Evolutionary conservation across 2,888 invertebrate genomes (phyloP), one percentile per base, ranked within the genome.

Genomic region (Autographa gamma): DNA sequence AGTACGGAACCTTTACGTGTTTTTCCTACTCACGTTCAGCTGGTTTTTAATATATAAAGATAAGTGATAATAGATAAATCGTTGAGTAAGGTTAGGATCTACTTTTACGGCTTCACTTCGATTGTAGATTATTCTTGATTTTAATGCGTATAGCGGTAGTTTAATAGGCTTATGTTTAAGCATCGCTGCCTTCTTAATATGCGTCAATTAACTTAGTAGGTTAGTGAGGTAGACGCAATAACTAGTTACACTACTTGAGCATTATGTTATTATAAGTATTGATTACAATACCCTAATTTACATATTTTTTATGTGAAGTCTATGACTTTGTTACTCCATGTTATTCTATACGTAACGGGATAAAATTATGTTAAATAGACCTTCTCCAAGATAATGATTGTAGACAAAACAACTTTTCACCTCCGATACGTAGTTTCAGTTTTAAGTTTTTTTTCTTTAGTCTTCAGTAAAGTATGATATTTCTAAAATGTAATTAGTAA

Each of bases 51-150:
- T 19, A 0, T 13, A 25, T 19, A 25, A 56, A 4, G 19, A 56
- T 54, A 54, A 56, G 54, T 25, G 19, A 3, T 62, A 70, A 75
- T 63, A 73, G 43, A 60, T 73, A 73, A 66, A 59, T 66, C 54
- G 63, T 81, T 81, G 64, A 64, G 79, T 63, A 63, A 83, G 82
- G 77, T 81, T 70, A 69, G 63, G 76, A 70, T 66, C 59, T 66
- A 66, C 80, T 69, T 64, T 71, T 66, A 65, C 73, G 63, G 31
- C 58, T 73, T 83, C 76, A 69, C 67, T 31, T 64, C 48, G 60
- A 60, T 66, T 81, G 64, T 11, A 83, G 79, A 81, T 81, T 79
- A 70, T 71, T 43, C 74, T 71, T 61, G 60, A 56, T 61, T 71
- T 65, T 77, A 79, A 71, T 79, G 68, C 71, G 31, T 56, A 43